Conservation (phyloP, 2,113 vertebrate genomes). For the Genyomyrus donnyi region DNA sequence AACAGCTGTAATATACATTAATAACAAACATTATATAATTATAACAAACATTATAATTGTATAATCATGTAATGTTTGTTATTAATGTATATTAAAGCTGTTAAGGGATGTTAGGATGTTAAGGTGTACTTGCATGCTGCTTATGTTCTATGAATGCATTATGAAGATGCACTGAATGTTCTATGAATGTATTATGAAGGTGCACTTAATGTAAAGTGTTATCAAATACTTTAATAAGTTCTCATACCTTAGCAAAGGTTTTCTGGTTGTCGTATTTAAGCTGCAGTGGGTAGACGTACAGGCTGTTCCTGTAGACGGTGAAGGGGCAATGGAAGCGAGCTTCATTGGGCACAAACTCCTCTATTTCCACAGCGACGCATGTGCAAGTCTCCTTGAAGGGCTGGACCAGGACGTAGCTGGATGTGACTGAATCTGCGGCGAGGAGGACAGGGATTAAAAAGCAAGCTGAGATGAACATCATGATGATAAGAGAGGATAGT, state of each 20-base stretch:
- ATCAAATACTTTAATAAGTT: no score
- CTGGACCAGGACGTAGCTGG: constrained; percentile 83
- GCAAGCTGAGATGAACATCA: neutral
- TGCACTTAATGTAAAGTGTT: no score
- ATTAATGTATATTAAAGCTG: no score
- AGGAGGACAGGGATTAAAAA: neutral
- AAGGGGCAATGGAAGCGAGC: constrained; percentile 89
- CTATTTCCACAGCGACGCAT: constrained; percentile 75
- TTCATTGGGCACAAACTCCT: constrained; percentile 86
- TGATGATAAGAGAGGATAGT: neutral
- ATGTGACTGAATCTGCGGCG: constrained; percentile 77
- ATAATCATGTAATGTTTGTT: no score
- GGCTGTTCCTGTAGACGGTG: constrained; percentile 87
- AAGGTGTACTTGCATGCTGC: no score
- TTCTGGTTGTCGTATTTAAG: constrained; percentile 97
- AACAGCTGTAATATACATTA: no score
- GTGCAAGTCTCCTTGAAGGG: constrained; percentile 78
- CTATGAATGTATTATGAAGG: no score
- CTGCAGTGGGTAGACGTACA: constrained; percentile 86
- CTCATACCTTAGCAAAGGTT: constrained; percentile 84
- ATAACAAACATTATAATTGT: no score
- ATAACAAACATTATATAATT: no score
- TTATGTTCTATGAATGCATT: no score
- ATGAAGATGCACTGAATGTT: no score
- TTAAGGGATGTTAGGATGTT: no score